These are phyloP conservation scores for Ochropleura plecta DNA, from an alignment of 2,888 invertebrate genomes.

Conservation along the genomic window DNA sequence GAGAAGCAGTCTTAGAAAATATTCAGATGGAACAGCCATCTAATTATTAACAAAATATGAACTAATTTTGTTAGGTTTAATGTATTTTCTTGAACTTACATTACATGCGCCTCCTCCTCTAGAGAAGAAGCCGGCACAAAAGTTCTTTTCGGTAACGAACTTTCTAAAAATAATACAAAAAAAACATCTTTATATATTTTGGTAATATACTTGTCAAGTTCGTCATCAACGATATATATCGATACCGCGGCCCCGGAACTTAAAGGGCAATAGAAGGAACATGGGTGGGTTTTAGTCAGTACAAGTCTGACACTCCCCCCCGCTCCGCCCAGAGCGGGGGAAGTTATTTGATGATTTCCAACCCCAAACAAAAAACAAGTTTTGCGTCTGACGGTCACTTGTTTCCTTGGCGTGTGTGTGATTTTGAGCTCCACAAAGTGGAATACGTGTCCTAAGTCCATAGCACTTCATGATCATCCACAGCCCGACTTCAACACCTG, in stretches of 20 bases:
- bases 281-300: no score
- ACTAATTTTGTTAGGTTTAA: neutral
- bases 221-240: no score
- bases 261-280: no score
- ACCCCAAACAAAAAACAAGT: no score
- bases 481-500: no score
- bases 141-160: constrained; percentile 77
- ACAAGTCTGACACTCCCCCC: no score
- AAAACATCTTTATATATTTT: neutral
- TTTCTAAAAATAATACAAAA: constrained; percentile 67
- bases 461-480: no score
- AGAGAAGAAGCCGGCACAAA: constrained; percentile 83
- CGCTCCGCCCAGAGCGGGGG: no score
- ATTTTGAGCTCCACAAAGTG: neutral
- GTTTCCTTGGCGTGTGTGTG: neutral
- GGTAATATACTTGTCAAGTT: neutral
- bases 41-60: neutral
- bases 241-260: no score
- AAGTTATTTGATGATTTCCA: no score
- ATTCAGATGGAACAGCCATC: no score
- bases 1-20: no score
- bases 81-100: constrained; percentile 68
- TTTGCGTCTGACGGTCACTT: neutral
- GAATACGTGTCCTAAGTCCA: neutral
- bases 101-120: constrained; percentile 84